A percentile compares a stretch with the other conserved stretches of the same genome.
Conservation (phyloP, 2,888 invertebrate species). For the Spodoptera picta region DNA sequence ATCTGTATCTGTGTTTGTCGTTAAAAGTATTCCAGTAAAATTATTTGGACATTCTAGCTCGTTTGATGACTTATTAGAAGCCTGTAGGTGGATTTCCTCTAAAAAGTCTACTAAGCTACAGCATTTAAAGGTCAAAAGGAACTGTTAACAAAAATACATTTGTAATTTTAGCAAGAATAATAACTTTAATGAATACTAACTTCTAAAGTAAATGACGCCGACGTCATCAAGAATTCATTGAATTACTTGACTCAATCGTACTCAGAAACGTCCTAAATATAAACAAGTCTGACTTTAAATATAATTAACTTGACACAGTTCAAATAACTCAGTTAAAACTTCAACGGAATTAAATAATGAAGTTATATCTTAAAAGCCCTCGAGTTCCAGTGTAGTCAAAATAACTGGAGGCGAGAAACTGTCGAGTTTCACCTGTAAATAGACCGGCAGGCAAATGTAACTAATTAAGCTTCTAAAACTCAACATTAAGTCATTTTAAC, state of each 20-base stretch:
- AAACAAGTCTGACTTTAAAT: constrained; percentile 27
- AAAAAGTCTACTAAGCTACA: too few relatives aligned
- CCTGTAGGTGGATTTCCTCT: too few relatives aligned
- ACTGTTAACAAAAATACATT: too few relatives aligned
- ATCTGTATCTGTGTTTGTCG: too few relatives aligned
- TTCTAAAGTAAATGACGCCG: too few relatives aligned
- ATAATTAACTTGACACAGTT: constrained; percentile 41
- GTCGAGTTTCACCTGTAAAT: constrained; percentile 34
- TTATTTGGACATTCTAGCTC: too few relatives aligned
- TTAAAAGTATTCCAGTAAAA: too few relatives aligned
- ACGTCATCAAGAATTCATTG: constrained; percentile 6
- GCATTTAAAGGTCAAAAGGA: too few relatives aligned
- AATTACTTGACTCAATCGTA: constrained; percentile 6
- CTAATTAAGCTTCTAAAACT: constrained; percentile 47
- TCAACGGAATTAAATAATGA: constrained; percentile 38
- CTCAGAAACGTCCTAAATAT: constrained; percentile 8
- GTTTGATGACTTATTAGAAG: too few relatives aligned
- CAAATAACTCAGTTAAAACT: constrained; percentile 41
- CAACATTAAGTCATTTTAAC: constrained; percentile 53
- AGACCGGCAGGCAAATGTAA: constrained; percentile 37
- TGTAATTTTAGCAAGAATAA: too few relatives aligned
- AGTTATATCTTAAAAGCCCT: constrained; percentile 30
- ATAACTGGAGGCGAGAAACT: constrained; percentile 23
- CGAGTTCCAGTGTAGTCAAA: constrained; percentile 23
- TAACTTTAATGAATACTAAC: too few relatives aligned